phyloP scores from a whole-genome alignment of 2,113 vertebrate species.

The Chionomys nivalis region DNA sequence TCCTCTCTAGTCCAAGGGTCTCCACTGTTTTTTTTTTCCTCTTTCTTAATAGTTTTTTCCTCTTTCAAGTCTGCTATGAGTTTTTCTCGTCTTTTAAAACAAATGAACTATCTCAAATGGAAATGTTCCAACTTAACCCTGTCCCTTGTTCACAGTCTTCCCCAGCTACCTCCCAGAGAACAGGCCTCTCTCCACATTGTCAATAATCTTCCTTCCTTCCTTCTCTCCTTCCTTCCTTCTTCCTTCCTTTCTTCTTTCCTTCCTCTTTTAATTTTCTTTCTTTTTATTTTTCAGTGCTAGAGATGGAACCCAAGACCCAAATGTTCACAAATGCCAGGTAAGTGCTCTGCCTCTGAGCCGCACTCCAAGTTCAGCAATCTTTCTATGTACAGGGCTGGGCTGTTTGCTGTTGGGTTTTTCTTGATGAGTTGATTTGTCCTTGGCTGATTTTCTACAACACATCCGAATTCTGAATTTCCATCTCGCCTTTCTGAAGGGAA shows the following conservation, averaged over 20 bases:
- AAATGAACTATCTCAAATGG: background rate
- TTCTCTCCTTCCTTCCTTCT: too few relatives aligned
- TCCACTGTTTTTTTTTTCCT: background rate
- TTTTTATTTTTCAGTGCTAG: background rate
- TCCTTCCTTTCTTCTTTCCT: background rate
- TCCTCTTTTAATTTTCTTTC: background rate
- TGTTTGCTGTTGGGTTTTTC: background rate
- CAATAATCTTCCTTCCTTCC: background rate
- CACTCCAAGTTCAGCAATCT: background rate
- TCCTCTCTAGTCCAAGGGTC: background rate
- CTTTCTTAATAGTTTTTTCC: background rate
- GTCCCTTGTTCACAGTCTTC: background rate
- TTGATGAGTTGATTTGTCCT: background rate
- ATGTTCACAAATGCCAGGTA: background rate
- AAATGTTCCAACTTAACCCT: background rate
- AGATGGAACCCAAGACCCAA: background rate
- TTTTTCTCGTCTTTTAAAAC: conserved; percentile 24
- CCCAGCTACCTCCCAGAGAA: background rate
- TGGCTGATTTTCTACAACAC: background rate
- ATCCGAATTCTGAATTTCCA: background rate
- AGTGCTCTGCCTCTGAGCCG: background rate
- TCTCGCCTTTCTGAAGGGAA: background rate
- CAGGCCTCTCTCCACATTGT: background rate
- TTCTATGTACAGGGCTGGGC: background rate
- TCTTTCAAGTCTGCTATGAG: background rate